Evolutionary conservation across 2,888 invertebrate genomes (phyloP).

Genomic region (Agrochola macilenta): DNA sequence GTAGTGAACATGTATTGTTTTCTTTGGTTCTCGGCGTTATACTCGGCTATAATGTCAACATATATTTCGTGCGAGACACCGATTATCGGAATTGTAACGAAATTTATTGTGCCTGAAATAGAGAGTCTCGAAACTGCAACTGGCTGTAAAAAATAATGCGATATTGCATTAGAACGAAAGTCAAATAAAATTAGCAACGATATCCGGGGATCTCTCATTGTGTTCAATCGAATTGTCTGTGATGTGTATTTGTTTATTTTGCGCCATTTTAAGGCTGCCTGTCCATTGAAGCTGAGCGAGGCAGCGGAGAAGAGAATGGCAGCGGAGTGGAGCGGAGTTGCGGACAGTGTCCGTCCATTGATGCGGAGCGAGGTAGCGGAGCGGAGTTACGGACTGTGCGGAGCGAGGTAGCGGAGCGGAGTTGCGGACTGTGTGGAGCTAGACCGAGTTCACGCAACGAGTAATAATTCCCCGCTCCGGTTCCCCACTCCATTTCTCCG

Average conservation of each 20-base stretch:
- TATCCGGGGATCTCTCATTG: not conserved
- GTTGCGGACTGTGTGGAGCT: no score
- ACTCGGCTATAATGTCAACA: conserved; percentile 26
- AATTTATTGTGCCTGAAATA: conserved; percentile 35
- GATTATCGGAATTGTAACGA: conserved; percentile 30
- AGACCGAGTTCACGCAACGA: no score
- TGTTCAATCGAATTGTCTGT: not conserved
- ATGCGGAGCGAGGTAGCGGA: no score
- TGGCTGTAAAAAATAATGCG: not conserved
- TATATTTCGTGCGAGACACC: conserved; percentile 24
- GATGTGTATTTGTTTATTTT: not conserved
- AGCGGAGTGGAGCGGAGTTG: no score
- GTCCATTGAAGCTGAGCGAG: no score
- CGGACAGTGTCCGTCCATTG: no score
- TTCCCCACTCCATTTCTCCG: no score
- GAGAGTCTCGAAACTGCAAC: not conserved
- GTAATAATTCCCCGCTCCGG: no score
- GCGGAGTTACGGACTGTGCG: no score
- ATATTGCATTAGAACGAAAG: not conserved
- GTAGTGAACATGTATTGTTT: conserved; percentile 18
- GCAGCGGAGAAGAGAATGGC: no score
- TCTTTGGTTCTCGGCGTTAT: conserved; percentile 23
- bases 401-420: no score
- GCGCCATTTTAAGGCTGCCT: no score
- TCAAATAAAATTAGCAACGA: not conserved